Base-by-base conservation (phyloP, 2,797 vertebrate species). In the Meda fulgida region DNA sequence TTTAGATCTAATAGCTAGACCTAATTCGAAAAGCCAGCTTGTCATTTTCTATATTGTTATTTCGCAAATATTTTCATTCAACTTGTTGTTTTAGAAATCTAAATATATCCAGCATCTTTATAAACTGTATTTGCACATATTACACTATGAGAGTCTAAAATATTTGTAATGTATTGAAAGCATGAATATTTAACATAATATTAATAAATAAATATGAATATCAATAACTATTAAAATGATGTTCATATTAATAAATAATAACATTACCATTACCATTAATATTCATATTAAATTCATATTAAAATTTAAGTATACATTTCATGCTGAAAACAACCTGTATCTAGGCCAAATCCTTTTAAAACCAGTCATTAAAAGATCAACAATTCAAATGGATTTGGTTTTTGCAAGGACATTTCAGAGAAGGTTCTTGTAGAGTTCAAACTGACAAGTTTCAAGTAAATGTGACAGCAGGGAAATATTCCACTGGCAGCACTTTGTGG, bases 391-490 rank as follows among this genome's bases (percentile, higher is more conserved):
- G 26, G 5, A 13, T 55, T 34, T 40, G 0, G 4, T 29, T 51
- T n/a, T 60, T 55, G 11, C 13, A 60, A 18, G 38, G 18, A 19
- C 46, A 26, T 26, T n/a, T 63, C 58, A 76, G 73, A 36, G 23
- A 16, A 14, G 73, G 21, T 76, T 76, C 19, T 53, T 67, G 58
- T 66, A 34, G 60, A 65, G 31, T 31, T 55, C 66, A 84, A 78
- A 78, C 75, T 46, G 75, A 43, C 73, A 58, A 69, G 83, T 75
- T 78, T 67, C 53, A 48, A 84, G 83, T 29, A 23, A 79, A 80
- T 36, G 38, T 63, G 77, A 85, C 83, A 85, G 77, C 40, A 85
- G 55, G 40, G 73, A 80, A 48, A 80, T 85, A 60, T 78, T 71
- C 66, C 38, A 72, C 29, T 46, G 77, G 53, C 77, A 63, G 55